Base-by-base conservation (phyloP, 1,140 invertebrate species). In the Homalodisca vitripennis region DNA sequence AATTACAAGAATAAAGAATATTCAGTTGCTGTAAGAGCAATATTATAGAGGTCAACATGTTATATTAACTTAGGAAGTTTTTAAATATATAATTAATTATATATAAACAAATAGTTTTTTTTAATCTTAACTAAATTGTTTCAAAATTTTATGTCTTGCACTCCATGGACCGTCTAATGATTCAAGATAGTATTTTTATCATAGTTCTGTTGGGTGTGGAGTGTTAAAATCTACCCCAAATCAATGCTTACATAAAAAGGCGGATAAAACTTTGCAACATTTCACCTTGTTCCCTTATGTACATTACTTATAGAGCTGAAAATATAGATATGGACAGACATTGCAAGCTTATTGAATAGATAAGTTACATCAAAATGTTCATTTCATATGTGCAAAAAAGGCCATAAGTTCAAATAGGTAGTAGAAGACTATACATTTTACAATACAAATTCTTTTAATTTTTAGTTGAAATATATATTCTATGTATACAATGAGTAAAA, bases 401-500 rank as follows among this genome's bases (percentile, higher is more conserved):
- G 55, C 55, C 55, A 60, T 60, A 26, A 60, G 24, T 60, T 60
- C 2, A 31, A 29, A 27, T 27, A 60, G 29, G 55, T 60, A 27
- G 24, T 27, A 29, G 24, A 29, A 10, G 14, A 29, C 17, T 12
- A 6, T n/a, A 13, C 12, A 27, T 27, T 60, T 60, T 29, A 3
- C 24, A 14, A 31, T 12, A 60, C n/a, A 27, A 14, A 14, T 27
- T 29, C 24, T 27, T 3, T 29, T 60, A n/a, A 14, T n/a, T 27
- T 60, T 22, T 60, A 60, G 26, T 60, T 60, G 3, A 60, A 60
- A 60, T 60, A 60, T 60, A 60, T 55, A 64, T 12, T 41, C 62
- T 34, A 64, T 6, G 62, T 64, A 22, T 64, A 64, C 62, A 64
- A 27, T n/a, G 29, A 55, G 24, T 60, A 60, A 60, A 60, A 60